phyloP scores from a whole-genome alignment of 2,888 invertebrate genomes.

The Hydropsyche betteni region DNA sequence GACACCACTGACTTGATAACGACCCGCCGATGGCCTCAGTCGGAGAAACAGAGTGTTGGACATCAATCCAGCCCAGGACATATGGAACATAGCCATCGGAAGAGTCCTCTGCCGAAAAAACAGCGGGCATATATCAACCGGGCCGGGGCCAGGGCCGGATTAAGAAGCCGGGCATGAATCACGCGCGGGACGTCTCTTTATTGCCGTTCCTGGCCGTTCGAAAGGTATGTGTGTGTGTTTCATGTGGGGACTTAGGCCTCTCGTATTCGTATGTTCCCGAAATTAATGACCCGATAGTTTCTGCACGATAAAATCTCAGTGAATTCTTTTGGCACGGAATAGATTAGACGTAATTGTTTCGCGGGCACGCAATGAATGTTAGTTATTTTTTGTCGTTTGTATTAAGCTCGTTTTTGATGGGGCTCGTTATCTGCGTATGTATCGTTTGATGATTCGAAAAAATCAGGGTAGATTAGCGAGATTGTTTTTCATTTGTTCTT shows the following conservation, averaged over 20 bases:
- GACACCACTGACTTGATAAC: too few species aligned
- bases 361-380: slow-evolving; percentile 45
- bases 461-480: too few species aligned
- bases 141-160: slow-evolving; percentile 24
- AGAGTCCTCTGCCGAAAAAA: slow-evolving; percentile 6
- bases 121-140: slow-evolving; percentile 34
- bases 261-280: slow-evolving; percentile 35
- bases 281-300: slow-evolving; percentile 52
- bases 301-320: slow-evolving; percentile 51
- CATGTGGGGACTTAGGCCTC: background rate
- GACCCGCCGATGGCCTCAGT: too few species aligned
- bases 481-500: too few species aligned
- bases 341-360: slow-evolving; percentile 52
- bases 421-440: too few species aligned
- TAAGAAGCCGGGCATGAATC: slow-evolving; percentile 38
- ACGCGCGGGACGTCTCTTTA: slow-evolving; percentile 36
- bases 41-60: too few species aligned
- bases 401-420: background rate
- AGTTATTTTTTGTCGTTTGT: background rate
- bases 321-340: slow-evolving; percentile 50
- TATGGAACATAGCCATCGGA: too few species aligned
- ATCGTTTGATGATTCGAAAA: too few species aligned
- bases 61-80: too few species aligned
- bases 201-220: slow-evolving; percentile 36
- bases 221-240: slow-evolving; percentile 24